Evolutionary conservation across 1,140 invertebrate species (phyloP).

Genomic region (Mamestra configurata): DNA sequence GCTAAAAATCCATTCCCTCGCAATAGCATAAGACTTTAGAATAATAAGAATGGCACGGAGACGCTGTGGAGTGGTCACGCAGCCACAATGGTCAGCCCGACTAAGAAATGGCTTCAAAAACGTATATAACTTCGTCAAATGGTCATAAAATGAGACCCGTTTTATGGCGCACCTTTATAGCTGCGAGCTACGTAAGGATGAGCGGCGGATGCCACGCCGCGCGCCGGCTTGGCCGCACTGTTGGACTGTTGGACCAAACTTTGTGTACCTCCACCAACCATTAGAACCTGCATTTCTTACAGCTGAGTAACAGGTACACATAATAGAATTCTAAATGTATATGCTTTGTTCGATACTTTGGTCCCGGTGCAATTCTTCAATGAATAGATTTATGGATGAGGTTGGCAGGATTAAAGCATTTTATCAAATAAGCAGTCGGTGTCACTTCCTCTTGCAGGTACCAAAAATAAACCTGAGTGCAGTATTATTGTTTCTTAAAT

Average conservation of each 20-base stretch:
- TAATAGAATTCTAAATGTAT: conserved; percentile 24
- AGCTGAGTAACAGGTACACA: conserved; percentile 35
- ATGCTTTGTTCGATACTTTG: conserved; percentile 15
- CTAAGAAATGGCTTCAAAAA: conserved; percentile 85
- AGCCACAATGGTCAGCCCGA: conserved; percentile 77
- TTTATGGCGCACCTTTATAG: conserved; percentile 85
- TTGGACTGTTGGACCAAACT: conserved; percentile 56
- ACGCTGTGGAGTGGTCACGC: conserved; percentile 73
- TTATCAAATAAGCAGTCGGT: neutral
- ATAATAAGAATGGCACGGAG: conserved; percentile 74
- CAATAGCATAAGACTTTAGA: conserved; percentile 71
- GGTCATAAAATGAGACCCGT: conserved; percentile 85
- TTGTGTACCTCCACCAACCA: conserved; percentile 12
- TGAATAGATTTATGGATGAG: no score
- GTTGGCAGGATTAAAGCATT: conserved; percentile 14
- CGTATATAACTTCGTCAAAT: conserved; percentile 85
- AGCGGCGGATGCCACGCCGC: conserved; percentile 74
- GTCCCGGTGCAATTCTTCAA: conserved; percentile 23
- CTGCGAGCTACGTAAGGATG: conserved; percentile 80
- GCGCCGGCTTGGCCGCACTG: conserved; percentile 58
- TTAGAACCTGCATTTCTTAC: conserved; percentile 41
- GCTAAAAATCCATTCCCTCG: conserved; percentile 56
- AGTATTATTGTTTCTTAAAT: neutral
- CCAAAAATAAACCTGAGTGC: neutral
- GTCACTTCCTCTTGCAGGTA: conserved; percentile 24